These are phyloP conservation scores for Tauraco hartlaubi DNA, from an alignment of 2,797 vertebrate genomes.

Conservation along the genomic window DNA sequence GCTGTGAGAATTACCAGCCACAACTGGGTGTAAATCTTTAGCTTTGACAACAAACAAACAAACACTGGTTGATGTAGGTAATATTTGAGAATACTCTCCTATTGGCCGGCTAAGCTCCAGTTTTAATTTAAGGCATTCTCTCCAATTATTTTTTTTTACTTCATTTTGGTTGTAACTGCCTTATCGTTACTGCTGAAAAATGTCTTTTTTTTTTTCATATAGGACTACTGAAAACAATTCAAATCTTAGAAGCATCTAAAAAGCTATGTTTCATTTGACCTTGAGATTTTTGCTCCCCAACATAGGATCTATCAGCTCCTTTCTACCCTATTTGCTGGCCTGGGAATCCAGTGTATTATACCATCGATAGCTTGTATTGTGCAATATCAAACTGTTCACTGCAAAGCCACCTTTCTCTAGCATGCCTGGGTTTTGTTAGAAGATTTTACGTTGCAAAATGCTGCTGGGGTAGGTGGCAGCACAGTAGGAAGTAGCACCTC, in stretches of 20 bases:
- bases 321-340: neutral
- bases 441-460: neutral
- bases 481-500: neutral
- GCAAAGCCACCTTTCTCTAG: neutral
- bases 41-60: neutral
- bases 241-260: neutral
- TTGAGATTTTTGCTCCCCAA: neutral
- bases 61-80: neutral
- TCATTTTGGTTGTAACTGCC: neutral
- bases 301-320: neutral
- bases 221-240: neutral
- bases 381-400: neutral
- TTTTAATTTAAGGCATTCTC: neutral
- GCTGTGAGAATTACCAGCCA: neutral
- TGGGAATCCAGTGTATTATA: neutral
- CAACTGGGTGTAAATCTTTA: neutral
- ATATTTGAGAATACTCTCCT: neutral
- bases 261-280: neutral
- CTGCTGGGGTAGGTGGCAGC: neutral
- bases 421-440: neutral
- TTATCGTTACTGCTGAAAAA: neutral
- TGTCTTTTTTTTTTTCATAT: neutral
- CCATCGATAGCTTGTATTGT: neutral
- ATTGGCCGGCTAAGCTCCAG: neutral
- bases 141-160: neutral